Conservation (phyloP, 2,797 vertebrate genomes). For the Champsocephalus esox region DNA sequence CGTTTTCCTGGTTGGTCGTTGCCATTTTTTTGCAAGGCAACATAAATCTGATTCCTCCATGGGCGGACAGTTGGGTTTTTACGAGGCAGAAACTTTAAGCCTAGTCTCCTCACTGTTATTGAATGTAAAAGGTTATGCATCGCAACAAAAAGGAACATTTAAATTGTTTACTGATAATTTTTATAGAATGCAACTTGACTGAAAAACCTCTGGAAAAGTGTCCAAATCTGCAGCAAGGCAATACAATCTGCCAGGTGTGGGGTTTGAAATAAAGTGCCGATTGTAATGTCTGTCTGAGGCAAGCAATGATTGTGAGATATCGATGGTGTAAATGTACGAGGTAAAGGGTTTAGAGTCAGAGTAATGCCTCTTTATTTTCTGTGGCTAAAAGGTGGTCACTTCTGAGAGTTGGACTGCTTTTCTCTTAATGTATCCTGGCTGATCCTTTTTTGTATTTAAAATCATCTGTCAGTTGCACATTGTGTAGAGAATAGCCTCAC, state of each 20-base stretch:
- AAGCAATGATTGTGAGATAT: constrained; percentile 18
- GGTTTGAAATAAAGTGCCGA: constrained; percentile 46
- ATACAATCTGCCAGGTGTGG: constrained; percentile 16
- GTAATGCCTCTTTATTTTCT: constrained; percentile 23
- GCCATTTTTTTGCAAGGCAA: constrained; percentile 48
- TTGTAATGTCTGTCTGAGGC: constrained; percentile 28
- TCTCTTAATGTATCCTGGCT: constrained; percentile 17
- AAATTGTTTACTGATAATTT: constrained; percentile 46
- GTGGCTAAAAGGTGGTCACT: constrained; percentile 22
- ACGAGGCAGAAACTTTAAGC: constrained; percentile 56
- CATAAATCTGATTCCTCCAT: constrained; percentile 32
- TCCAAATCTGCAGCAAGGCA: constrained; percentile 24
- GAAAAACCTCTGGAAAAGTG: constrained; percentile 36
- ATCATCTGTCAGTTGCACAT: constrained; percentile 5
- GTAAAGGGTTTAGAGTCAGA: constrained; percentile 23
- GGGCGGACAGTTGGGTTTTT: constrained; percentile 56
- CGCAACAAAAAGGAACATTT: constrained; percentile 28
- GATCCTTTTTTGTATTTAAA: constrained; percentile 32
- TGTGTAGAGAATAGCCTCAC: constrained; percentile 14
- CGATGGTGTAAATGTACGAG: constrained; percentile 12
- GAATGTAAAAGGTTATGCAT: constrained; percentile 81
- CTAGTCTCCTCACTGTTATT: constrained; percentile 65
- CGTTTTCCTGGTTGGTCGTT: constrained; percentile 25
- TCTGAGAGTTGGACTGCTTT: constrained; percentile 23
- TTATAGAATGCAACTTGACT: constrained; percentile 35